Evolutionary conservation across 2,113 vertebrate species (phyloP), one percentile per base, ranked within the genome.

Genomic region (Corydoras sp.): DNA sequence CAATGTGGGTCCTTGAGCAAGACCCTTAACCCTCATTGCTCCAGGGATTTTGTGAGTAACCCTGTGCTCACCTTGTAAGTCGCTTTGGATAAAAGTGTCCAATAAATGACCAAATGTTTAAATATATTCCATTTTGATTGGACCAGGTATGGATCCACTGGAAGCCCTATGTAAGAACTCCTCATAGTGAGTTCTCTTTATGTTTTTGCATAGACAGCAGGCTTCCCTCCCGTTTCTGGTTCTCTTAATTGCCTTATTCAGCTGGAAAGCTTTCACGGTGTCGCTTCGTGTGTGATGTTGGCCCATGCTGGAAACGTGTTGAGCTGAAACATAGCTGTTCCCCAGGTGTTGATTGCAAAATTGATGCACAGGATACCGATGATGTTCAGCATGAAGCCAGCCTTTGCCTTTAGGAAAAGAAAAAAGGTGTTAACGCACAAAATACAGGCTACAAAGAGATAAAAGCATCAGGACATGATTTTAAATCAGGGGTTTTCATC

Each of bases 291-390:
- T 50, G 92, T 92, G 66, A 0, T 18, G 24, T 96, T 97, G 69
- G 93, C 93, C 96, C 95, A 98, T 0, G 76, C 0, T 0, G 96
- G 96, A 76, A 95, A 98, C 0, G 83, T 82, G 82, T 93, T 89
- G 82, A 99, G 86, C 2, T 83, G 56, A 79, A 98, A 99, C 69
- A 99, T 74, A 62, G 79, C 62, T 0, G 80, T 83, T 30, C 94
- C 97, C 96, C 96, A 99, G 8, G 86, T 97, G 90, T 99, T 99
- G 81, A 97, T 90, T 7, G 93, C 91, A 79, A 98, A 50, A 24
- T 84, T 92, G 76, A 93, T 88, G 83, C 90, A 93, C 61, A 84
- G 8, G 51, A 99, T 82, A 61, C 92, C 94, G 18, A 98, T 91
- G 65, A 94, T 14, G 67, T 93, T 95, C 86, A 95, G 86, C 55